Evolutionary conservation across 2,888 invertebrate species (phyloP), one percentile per base, ranked within the genome.

Genomic region (Altica lythri): DNA sequence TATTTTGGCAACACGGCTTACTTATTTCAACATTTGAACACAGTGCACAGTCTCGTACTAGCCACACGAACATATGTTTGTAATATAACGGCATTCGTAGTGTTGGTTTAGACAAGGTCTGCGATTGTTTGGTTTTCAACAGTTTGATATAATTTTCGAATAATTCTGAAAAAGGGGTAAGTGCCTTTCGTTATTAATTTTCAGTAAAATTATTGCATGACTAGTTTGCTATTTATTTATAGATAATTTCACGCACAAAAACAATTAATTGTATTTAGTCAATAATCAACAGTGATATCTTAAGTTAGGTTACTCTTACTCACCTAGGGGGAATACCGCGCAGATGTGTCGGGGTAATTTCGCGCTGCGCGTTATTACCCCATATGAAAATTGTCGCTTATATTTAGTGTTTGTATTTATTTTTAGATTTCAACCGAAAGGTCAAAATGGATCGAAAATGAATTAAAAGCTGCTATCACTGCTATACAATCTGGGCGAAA

Each of bases 361-460:
- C 25, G 5, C 8, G 25, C 25, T 25, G 25, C 25, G 25, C 25
- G 25, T 5, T 25, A 25, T 25, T 25, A 25, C 25, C 25, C 25
- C 25, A 25, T 25, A 8, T 25, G 25, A n/a, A n/a, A n/a, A n/a
- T n/a, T n/a, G n/a, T n/a, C n/a, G n/a, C n/a, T n/a, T n/a, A n/a
- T n/a, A n/a, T 25, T 25, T 25, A 25, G 25, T 25, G 5, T 25
- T 25, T 55, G 25, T 49, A 13, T 35, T 13, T 13, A n/a, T 16
- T 16, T 38, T 38, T 38, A 38, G 18, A 18, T n/a, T 18, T 38
- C n/a, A 38, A 18, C 38, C 14, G 38, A 38, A 38, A 38, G 6
- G 8, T 3, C n/a, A 18, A 38, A 38, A 38, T 38, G 16, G 38
- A 38, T 8, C n/a, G 38, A 38, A 38, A 13, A 16, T 38, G 18